Base-by-base conservation (phyloP, 2,797 vertebrate genomes). In the Pseudotriccus pelzelni region DNA sequence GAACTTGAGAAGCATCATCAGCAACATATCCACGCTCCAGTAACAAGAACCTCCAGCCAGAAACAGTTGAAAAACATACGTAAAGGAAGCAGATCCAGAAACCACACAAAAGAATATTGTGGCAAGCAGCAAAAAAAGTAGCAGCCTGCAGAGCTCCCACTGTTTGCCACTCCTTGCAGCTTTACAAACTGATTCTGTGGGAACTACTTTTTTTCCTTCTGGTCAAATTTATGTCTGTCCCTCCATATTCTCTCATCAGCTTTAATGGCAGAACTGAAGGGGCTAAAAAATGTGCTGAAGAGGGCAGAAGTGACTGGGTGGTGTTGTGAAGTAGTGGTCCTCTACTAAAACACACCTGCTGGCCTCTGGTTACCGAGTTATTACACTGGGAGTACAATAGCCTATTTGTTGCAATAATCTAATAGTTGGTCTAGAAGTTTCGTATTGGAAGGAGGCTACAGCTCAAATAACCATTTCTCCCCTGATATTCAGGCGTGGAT, bases 381-480 rank as follows among this genome's bases (percentile, higher is more conserved):
- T 32, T 10, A 30, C 19, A 41, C 16, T 13, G 20, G 36, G 39
- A 76, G 16, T n/a, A 27, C 30, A 63, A 52, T 20, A 63, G 22
- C 13, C 37, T 77, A 8, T 55, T 78, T 0, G 4, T 36, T 60
- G 13, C 12, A 28, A 10, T 14, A 74, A 56, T 30, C 21, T 60
- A 52, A 30, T 20, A 62, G 52, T 2, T 4, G 2, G 10, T 28
- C 36, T 62, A n/a, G 30, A 66, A 59, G 32, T 80, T 94, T 60
- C 56, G 9, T 12, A 14, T 1, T 27, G 32, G 64, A 41, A 74
- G 30, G 16, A 52, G 7, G 44, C 25, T 56, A 18, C 28, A 50
- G 39, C 2, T 59, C 21, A 63, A 19, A 7, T 44, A 14, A 18
- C 6, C 0, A 0, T 41, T 89, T 70, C 32, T 72, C 62, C 49